A percentile compares a stretch with the other conserved stretches of the same genome.
phyloP scores from a whole-genome alignment of 2,797 vertebrate genomes.

The Tragelaphus eurycerus region DNA sequence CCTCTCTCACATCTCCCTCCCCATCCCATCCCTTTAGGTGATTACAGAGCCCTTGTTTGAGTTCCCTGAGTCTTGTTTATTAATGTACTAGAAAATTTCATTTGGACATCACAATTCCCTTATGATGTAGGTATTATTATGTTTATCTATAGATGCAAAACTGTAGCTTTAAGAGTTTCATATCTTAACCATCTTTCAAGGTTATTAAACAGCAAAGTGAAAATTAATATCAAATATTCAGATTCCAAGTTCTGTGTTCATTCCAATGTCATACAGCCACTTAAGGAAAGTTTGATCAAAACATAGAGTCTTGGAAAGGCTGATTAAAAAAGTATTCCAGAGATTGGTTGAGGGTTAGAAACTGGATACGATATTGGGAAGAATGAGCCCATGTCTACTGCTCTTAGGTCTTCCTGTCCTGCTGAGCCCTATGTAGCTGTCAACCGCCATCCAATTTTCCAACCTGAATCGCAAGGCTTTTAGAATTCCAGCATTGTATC shows the following conservation, averaged over 20 bases:
- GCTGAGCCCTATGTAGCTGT: neutral
- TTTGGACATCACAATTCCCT: neutral
- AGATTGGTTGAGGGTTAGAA: neutral
- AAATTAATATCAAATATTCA: neutral
- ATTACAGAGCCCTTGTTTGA: neutral
- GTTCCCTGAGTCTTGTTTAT: neutral
- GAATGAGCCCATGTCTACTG: neutral
- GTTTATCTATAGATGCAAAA: neutral
- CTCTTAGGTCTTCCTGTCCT: conserved; percentile 38
- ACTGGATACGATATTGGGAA: conserved; percentile 31
- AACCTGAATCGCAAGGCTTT: conserved; percentile 39
- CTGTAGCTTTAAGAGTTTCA: neutral
- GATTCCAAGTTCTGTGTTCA: neutral
- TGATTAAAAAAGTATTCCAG: neutral
- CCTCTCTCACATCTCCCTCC: neutral
- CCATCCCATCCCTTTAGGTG: neutral
- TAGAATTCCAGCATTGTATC: conserved; percentile 61
- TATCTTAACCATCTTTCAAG: neutral
- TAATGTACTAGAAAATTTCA: neutral
- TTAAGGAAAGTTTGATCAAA: neutral
- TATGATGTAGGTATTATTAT: neutral
- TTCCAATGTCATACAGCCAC: neutral
- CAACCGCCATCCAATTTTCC: neutral
- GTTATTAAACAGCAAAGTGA: neutral
- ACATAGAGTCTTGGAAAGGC: neutral